Evolutionary conservation across 2,888 invertebrate genomes (phyloP).

Genomic region (Vesta saturnalis): DNA sequence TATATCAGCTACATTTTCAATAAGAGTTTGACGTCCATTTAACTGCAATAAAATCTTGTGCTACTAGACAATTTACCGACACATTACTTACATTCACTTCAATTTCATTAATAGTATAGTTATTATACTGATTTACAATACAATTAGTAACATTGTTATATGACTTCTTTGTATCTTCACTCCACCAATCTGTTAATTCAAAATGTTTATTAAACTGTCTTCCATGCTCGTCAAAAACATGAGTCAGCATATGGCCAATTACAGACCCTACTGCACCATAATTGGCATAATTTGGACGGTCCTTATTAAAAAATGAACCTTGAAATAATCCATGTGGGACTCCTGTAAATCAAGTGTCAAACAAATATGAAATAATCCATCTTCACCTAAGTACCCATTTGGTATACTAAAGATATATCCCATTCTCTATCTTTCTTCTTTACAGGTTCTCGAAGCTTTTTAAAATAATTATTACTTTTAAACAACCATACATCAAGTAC

Average conservation of each 20-base stretch:
- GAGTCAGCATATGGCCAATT: conserved; percentile 56
- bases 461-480: conserved; percentile 56
- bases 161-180: not conserved
- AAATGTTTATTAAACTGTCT: conserved; percentile 90
- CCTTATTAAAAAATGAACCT: conserved; percentile 83
- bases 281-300: conserved; percentile 58
- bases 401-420: conserved; percentile 11
- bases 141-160: conserved; percentile 74
- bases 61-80: not conserved
- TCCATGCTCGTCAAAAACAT: conserved; percentile 68
- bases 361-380: not conserved
- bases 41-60: conserved; percentile 8
- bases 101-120: conserved; percentile 82
- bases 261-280: conserved; percentile 56
- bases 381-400: not conserved
- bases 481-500: conserved; percentile 64
- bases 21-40: conserved; percentile 74
- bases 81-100: conserved; percentile 69
- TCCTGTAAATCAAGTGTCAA: conserved; percentile 70
- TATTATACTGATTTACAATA: conserved; percentile 89
- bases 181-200: conserved; percentile 80
- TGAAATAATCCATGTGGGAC: conserved; percentile 91
- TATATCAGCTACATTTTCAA: conserved; percentile 93
- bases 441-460: conserved; percentile 62
- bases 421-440: conserved; percentile 60